A percentile compares a stretch with the other conserved stretches of the same genome.
Conservation (phyloP, 2,113 vertebrate species). For the Porphyrio hochstetteri region DNA sequence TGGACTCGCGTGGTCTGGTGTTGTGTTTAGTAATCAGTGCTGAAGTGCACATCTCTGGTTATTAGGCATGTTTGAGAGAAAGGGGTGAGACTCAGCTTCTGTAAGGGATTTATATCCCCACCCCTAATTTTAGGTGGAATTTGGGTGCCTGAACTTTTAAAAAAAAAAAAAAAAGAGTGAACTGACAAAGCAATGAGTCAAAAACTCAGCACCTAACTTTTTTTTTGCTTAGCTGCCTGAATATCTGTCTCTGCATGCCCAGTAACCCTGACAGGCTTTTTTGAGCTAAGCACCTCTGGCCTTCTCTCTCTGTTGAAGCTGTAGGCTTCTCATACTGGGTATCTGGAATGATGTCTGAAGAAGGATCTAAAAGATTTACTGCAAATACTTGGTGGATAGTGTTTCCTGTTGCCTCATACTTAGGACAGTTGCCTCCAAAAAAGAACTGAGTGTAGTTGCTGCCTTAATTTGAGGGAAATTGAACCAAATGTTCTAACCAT, state of each 20-base stretch:
- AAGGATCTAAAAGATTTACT: not conserved
- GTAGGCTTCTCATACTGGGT: not conserved
- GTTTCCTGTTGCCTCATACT: not conserved
- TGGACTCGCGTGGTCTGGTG: not conserved
- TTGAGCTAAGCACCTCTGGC: not conserved
- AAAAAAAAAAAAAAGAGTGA: not conserved
- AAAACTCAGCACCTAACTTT: not conserved
- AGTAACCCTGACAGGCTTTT: not conserved
- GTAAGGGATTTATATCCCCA: not conserved
- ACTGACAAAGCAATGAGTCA: not conserved
- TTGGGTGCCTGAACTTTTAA: not conserved
- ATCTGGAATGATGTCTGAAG: not conserved
- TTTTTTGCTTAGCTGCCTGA: not conserved
- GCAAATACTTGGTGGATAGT: not conserved
- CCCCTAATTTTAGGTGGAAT: not conserved
- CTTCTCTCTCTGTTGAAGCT: not conserved
- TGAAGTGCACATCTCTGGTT: not conserved
- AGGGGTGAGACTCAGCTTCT: not conserved
- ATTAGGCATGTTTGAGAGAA: not conserved
- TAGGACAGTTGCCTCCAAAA: not conserved
- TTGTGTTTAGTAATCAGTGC: not conserved
- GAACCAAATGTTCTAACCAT: not conserved
- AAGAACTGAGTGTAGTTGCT: not conserved
- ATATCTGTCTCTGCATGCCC: not conserved
- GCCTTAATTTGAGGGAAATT: not conserved